Evolutionary conservation across 2,113 vertebrate genomes (phyloP).

Genomic region (Chinchilla lanigera): DNA sequence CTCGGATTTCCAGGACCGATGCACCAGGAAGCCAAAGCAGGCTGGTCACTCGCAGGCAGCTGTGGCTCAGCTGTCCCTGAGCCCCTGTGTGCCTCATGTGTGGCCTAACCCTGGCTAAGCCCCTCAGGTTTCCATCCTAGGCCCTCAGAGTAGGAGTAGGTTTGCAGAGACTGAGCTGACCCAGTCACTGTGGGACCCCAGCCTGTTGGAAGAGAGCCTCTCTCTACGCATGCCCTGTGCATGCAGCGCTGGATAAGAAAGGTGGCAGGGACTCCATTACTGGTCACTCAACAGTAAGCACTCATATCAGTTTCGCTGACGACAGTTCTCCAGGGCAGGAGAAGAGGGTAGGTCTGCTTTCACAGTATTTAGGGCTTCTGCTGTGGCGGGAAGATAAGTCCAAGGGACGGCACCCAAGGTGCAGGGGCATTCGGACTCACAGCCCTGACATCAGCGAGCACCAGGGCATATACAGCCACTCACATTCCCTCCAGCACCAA

Average conservation of each 20-base stretch:
- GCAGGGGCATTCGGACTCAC: rapidly evolving
- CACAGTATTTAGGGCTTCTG: rapidly evolving
- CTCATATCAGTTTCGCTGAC: rapidly evolving
- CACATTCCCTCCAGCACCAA: rapidly evolving
- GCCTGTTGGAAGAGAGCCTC: background rate
- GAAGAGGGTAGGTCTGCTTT: background rate
- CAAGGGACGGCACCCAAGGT: rapidly evolving
- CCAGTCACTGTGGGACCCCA: rapidly evolving
- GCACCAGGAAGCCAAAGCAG: rapidly evolving
- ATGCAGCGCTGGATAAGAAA: rapidly evolving
- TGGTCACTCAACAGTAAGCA: background rate
- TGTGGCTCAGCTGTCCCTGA: rapidly evolving
- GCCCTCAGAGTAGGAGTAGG: background rate
- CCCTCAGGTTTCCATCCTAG: rapidly evolving
- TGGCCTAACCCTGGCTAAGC: rapidly evolving
- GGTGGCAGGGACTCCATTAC: background rate
- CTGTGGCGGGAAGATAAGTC: rapidly evolving
- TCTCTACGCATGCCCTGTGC: rapidly evolving
- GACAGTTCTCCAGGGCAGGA: background rate
- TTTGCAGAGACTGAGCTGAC: rapidly evolving
- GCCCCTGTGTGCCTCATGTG: rapidly evolving
- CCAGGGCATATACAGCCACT: rapidly evolving
- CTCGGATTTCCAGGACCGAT: rapidly evolving
- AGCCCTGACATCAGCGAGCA: rapidly evolving
- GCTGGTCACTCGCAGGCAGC: rapidly evolving